Conservation (phyloP, 2,113 vertebrate genomes). For the Microtus montanus region DNA sequence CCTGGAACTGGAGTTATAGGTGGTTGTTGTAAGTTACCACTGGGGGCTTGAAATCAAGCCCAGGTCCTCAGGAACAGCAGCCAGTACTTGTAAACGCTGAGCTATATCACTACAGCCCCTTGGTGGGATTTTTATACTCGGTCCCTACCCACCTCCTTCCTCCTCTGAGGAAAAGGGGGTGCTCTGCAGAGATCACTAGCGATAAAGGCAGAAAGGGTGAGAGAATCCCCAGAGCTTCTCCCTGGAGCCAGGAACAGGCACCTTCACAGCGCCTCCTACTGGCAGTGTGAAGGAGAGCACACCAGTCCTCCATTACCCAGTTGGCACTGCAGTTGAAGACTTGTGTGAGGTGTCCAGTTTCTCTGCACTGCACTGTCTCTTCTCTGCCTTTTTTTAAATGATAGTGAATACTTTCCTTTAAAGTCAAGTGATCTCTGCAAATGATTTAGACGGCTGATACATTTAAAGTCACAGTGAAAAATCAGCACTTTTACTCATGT, state of each 20-base stretch:
- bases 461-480: conserved; percentile 1
- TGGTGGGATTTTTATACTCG: background rate
- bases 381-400: background rate
- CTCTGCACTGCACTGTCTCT: too few species aligned
- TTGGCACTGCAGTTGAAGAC: background rate
- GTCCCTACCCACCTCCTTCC: background rate
- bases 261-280: background rate
- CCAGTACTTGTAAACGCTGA: background rate
- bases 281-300: accelerated
- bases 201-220: background rate
- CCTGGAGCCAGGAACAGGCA: background rate
- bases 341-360: background rate
- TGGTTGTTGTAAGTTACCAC: too few species aligned
- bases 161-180: background rate
- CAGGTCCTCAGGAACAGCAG: background rate
- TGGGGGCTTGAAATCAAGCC: background rate
- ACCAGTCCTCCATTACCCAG: background rate
- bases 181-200: background rate
- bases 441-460: background rate
- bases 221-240: background rate
- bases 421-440: conserved; percentile 35
- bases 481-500: background rate
- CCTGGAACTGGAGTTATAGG: background rate
- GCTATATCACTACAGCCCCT: background rate
- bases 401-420: background rate